Evolutionary conservation across 2,888 invertebrate species (phyloP), one percentile per base, ranked within the genome.

Genomic region (Drosophila leonis): DNA sequence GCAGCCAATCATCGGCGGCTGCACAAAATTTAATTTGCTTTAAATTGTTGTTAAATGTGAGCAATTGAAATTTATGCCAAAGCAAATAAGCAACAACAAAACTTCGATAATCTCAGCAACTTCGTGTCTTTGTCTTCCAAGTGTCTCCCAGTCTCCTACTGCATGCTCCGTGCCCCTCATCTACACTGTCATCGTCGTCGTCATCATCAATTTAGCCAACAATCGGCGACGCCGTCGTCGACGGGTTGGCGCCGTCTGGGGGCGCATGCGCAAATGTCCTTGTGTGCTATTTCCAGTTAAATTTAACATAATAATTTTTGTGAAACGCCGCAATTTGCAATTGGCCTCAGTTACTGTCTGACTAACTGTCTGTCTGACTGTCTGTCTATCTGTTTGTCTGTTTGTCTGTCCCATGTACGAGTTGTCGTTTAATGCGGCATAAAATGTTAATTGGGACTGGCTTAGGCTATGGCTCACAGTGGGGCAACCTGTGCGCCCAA

Each of bases 1-100:
- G 77, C 90, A 84, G 72, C 77, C 84, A 87, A 89, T 89, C 87
- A 84, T 87, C 88, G 76, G 51, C 75, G 63, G 62, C 73, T 76
- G 66, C 73, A 75, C 64, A 75, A 85, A 88, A 83, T 88, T 83
- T 90, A 86, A 86, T 86, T 90, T 81, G 86, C 86, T 80, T 88
- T 88, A 86, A 86, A 90, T 86, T 86, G 86, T 82, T 90, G 90
- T 71, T 90, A 86, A 90, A 85, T 85, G 86, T 88, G 88, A 88
- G 70, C 89, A 87, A 90, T 87, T 87, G 90, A 90, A 88, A 88
- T 87, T 90, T 86, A 90, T 86, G 86, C 88, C 83, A 88, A 75
- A 66, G 37, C 74, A 65, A 73, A 61, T 67, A 70, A 72, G 61
- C 65, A 72, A 69, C 33, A 73, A 54, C 56, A 51, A 71, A 72